A percentile compares a stretch with the other conserved stretches of the same genome.
Conservation (phyloP, 2,113 vertebrate species). For the Etia nguti region DNA sequence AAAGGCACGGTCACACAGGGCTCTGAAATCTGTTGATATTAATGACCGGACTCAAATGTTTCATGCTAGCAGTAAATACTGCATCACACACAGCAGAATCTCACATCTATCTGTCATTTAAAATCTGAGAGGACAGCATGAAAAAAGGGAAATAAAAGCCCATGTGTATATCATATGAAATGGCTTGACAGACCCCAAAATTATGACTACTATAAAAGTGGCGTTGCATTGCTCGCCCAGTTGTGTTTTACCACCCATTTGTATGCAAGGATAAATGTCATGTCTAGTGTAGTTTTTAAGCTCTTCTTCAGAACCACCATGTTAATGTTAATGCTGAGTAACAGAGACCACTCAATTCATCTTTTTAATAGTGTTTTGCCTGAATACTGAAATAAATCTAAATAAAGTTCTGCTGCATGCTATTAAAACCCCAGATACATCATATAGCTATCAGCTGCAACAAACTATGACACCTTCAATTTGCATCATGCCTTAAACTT, state of each 20-base stretch:
- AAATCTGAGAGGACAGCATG: constrained; percentile 2
- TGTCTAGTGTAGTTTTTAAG: background rate
- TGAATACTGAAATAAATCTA: background rate
- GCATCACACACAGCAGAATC: background rate
- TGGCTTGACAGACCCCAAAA: background rate
- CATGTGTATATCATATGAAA: constrained; percentile 24
- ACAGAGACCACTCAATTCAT: background rate
- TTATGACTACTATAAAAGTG: constrained; percentile 20
- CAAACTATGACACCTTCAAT: background rate
- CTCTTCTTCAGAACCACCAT: background rate
- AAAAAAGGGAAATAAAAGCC: constrained; percentile 12
- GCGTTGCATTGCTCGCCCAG: background rate
- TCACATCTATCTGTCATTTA: constrained; percentile 16
- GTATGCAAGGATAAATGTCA: constrained; percentile 7
- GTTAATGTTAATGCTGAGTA: background rate
- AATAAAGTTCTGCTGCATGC: background rate
- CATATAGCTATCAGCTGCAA: background rate
- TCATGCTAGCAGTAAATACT: constrained; percentile 49
- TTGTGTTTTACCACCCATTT: constrained; percentile 12
- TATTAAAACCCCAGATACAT: background rate
- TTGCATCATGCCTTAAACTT: background rate
- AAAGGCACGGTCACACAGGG: constrained; percentile 25
- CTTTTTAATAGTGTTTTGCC: background rate
- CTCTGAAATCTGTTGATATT: constrained; percentile 53
- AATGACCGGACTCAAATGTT: constrained; percentile 41